Evolutionary conservation across 2,888 invertebrate species (phyloP).

Genomic region (Bombylius discolor): DNA sequence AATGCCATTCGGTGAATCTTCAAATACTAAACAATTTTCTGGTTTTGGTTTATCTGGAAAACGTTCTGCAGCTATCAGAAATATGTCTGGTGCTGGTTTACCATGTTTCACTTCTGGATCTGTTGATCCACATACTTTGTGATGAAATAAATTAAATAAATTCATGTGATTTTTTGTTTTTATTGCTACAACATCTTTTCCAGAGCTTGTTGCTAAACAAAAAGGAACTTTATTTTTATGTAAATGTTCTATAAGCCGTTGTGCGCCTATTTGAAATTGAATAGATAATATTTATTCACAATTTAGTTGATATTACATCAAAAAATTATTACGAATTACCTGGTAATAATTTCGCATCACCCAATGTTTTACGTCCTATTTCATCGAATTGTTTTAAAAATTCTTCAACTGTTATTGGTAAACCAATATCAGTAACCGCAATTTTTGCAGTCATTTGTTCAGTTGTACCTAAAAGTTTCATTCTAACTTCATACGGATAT

Average conservation of each 20-base stretch:
- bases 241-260: conserved; percentile 58
- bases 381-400: conserved; percentile 49
- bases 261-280: conserved; percentile 45
- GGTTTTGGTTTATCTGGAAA: conserved; percentile 52
- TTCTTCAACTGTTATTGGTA: conserved; percentile 54
- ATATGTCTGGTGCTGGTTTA: conserved; percentile 76
- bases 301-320: neutral
- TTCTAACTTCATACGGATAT: conserved; percentile 68
- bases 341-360: conserved; percentile 50
- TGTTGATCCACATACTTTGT: conserved; percentile 60
- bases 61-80: conserved; percentile 53
- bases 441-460: conserved; percentile 56
- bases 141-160: conserved; percentile 52
- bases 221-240: conserved; percentile 58
- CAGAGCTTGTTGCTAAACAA: conserved; percentile 71
- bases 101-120: conserved; percentile 68
- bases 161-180: conserved; percentile 48
- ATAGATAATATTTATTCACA: too few relatives aligned
- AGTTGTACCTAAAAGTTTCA: conserved; percentile 61
- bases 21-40: conserved; percentile 56
- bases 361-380: conserved; percentile 47
- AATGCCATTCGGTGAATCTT: conserved; percentile 78
- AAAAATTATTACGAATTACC: conserved; percentile 38
- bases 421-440: conserved; percentile 49
- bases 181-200: conserved; percentile 48